phyloP scores from a whole-genome alignment of 1,140 invertebrate species.

The Papilio aristodemus region DNA sequence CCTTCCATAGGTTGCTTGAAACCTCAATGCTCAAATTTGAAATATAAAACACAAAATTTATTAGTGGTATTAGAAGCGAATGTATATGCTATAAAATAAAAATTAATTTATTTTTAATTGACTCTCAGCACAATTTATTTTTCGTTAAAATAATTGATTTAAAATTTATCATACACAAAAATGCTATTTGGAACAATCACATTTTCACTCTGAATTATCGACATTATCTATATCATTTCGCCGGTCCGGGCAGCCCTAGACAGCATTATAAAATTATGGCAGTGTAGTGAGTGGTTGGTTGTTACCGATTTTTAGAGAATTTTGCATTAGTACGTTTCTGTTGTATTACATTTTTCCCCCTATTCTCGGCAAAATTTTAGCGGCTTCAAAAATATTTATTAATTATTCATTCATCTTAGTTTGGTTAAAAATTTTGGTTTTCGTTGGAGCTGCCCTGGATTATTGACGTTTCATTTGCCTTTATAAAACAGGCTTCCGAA shows the following conservation, averaged over 20 bases:
- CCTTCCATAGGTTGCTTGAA: too few species aligned
- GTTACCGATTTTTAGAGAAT: constrained; percentile 17
- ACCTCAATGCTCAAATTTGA: too few species aligned
- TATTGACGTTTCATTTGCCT: constrained; percentile 68
- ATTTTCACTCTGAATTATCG: not conserved
- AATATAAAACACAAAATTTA: too few species aligned
- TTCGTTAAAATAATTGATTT: not conserved
- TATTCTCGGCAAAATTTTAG: not conserved
- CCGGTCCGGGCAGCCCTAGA: not conserved
- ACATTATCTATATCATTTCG: not conserved
- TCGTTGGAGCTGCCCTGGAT: constrained; percentile 51
- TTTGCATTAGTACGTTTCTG: constrained; percentile 2
- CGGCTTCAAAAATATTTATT: not conserved
- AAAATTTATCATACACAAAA: not conserved
- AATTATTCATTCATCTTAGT: constrained; percentile 21
- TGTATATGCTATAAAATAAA: too few species aligned
- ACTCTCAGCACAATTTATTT: too few species aligned
- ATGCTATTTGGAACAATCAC: not conserved
- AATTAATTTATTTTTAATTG: too few species aligned
- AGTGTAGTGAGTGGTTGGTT: constrained; percentile 23
- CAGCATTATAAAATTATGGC: constrained; percentile 32
- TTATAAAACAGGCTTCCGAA: constrained; percentile 56
- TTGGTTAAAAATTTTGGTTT: constrained; percentile 30
- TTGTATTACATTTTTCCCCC: constrained; percentile 11
- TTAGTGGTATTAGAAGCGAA: too few species aligned